These are phyloP conservation scores for human (Homo sapiens) DNA, from an alignment of 2,113 vertebrate genomes.

Conservation along the genomic window DNA sequence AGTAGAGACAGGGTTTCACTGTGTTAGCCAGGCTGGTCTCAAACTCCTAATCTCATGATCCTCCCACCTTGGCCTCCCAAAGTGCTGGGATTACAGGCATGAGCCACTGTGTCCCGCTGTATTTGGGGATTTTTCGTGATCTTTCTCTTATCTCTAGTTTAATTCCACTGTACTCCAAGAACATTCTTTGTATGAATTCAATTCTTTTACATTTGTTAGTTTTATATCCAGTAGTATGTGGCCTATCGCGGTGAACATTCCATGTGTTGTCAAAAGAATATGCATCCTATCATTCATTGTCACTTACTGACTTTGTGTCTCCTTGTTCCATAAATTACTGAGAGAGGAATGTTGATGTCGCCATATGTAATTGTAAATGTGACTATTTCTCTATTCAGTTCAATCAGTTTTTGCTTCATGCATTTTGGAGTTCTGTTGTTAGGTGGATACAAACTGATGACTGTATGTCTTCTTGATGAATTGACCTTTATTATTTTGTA, in stretches of 20 bases:
- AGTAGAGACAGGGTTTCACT: too few species aligned
- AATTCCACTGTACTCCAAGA: neutral
- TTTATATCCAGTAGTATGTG: neutral
- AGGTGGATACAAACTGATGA: neutral
- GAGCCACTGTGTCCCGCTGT: too few species aligned
- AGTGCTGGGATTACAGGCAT: too few species aligned
- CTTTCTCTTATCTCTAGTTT: neutral
- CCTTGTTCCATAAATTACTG: neutral
- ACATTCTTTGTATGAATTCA: neutral
- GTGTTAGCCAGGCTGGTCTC: too few species aligned
- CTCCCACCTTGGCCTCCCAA: too few species aligned
- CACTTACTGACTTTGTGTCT: neutral
- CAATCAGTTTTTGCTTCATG: neutral
- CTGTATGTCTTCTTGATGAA: neutral
- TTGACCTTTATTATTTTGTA: neutral
- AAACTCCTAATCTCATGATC: too few species aligned
- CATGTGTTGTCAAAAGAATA: neutral
- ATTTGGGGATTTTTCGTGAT: neutral
- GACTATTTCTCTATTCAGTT: neutral
- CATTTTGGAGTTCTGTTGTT: neutral
- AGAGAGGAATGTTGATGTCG: neutral
- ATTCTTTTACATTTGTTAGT: neutral
- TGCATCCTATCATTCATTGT: neutral
- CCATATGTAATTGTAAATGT: neutral
- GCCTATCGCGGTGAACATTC: neutral